These are phyloP conservation scores for Strix uralensis DNA, from an alignment of 2,113 vertebrate species.

Conservation along the genomic window DNA sequence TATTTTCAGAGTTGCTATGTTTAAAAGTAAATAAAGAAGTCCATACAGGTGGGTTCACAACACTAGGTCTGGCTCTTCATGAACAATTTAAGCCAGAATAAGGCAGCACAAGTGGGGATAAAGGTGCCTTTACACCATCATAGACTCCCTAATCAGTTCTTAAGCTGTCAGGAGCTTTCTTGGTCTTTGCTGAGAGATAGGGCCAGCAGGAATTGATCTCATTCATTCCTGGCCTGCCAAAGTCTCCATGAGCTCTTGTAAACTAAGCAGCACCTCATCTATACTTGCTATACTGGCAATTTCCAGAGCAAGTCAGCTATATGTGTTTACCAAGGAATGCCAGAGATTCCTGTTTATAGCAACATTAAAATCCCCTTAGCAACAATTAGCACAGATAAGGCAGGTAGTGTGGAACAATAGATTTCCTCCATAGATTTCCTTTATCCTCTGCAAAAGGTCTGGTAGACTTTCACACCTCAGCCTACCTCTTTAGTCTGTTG, in stretches of 20 bases:
- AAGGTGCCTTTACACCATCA: not conserved
- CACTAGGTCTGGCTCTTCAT: not conserved
- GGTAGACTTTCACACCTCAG: not conserved
- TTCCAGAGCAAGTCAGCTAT: not conserved
- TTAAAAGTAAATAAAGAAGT: not conserved
- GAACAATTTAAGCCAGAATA: not conserved
- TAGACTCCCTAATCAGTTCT: not conserved
- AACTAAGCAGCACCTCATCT: not conserved
- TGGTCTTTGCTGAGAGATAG: not conserved
- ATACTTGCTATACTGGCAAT: not conserved
- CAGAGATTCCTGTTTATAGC: not conserved
- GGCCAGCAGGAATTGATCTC: not conserved
- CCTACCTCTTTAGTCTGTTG: not conserved
- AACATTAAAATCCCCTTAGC: not conserved
- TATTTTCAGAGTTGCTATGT: not conserved
- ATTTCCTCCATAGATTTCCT: not conserved
- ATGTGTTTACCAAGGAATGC: not conserved
- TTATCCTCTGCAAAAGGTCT: not conserved
- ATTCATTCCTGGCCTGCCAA: not conserved
- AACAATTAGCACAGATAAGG: constrained; percentile 11
- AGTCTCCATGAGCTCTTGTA: not conserved
- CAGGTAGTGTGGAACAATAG: not conserved
- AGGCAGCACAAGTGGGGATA: not conserved
- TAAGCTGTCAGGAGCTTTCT: not conserved
- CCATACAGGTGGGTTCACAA: not conserved